A percentile compares a stretch with the other conserved stretches of the same genome.
These are phyloP conservation scores for Hylia prasina DNA, from an alignment of 2,113 vertebrate genomes.

Conservation along the genomic window DNA sequence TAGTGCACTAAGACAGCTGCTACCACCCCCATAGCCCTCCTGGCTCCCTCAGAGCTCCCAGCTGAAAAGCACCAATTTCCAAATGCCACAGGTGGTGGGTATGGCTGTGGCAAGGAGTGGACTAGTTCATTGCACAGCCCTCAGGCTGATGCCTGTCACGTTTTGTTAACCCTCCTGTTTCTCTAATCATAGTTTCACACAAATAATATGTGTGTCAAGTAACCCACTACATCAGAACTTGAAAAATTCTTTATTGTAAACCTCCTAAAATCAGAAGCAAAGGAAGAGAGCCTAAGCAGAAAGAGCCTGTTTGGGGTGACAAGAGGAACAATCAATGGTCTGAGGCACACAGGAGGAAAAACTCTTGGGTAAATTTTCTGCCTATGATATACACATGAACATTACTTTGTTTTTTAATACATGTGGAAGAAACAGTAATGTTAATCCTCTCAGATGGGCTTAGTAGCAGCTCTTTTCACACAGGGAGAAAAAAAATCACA, in stretches of 20 bases:
- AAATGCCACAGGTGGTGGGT: neutral
- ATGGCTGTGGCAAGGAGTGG: neutral
- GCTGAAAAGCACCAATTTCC: neutral
- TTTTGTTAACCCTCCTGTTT: neutral
- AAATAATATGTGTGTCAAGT: neutral
- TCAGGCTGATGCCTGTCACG: rapidly evolving
- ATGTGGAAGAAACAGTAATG: neutral
- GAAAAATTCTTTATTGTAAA: neutral
- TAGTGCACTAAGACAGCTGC: neutral
- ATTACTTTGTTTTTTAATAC: neutral
- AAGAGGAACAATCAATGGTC: neutral
- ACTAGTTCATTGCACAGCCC: neutral
- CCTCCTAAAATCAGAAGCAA: neutral
- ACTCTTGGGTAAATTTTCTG: neutral
- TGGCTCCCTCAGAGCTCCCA: neutral
- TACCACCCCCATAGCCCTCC: neutral
- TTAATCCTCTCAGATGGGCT: neutral
- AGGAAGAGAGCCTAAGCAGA: neutral
- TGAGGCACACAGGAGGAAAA: neutral
- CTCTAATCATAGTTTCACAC: neutral
- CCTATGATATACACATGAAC: neutral
- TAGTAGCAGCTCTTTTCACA: neutral
- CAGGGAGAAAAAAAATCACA: neutral
- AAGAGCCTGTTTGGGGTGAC: neutral
- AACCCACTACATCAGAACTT: neutral